phyloP scores from a whole-genome alignment of 2,797 vertebrate genomes.

The Alauda arvensis region DNA sequence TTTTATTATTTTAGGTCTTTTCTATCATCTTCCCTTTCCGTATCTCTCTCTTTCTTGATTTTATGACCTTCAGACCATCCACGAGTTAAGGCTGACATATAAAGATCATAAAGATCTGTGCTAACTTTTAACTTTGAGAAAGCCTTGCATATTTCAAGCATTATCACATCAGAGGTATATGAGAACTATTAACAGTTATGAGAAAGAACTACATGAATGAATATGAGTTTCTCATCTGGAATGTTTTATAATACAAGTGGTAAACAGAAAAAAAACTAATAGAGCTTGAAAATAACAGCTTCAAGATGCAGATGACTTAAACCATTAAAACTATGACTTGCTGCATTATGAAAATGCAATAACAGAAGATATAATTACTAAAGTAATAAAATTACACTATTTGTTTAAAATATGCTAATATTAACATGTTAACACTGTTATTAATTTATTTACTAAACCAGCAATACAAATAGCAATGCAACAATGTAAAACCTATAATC shows the following conservation, averaged over 20 bases:
- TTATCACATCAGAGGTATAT: background rate
- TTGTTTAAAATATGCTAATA: background rate
- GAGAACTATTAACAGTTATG: background rate
- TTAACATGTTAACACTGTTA: background rate
- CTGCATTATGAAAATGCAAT: background rate
- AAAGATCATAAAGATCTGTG: background rate
- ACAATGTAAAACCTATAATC: background rate
- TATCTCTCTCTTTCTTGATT: background rate
- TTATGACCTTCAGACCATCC: background rate
- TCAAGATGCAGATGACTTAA: background rate
- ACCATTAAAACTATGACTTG: background rate
- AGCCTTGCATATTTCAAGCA: background rate
- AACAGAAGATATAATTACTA: background rate
- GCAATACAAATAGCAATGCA: background rate
- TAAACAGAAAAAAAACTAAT: background rate
- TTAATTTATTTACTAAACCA: background rate
- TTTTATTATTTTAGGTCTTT: background rate
- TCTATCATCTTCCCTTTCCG: background rate
- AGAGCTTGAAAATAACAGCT: background rate
- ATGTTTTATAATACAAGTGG: background rate
- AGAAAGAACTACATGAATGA: background rate
- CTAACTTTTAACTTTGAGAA: background rate
- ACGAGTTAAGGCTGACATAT: background rate
- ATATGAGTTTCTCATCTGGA: background rate
- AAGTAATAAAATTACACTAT: background rate